Evolutionary conservation across 2,888 invertebrate species (phyloP).

Genomic region (Agonopterix heracliana): DNA sequence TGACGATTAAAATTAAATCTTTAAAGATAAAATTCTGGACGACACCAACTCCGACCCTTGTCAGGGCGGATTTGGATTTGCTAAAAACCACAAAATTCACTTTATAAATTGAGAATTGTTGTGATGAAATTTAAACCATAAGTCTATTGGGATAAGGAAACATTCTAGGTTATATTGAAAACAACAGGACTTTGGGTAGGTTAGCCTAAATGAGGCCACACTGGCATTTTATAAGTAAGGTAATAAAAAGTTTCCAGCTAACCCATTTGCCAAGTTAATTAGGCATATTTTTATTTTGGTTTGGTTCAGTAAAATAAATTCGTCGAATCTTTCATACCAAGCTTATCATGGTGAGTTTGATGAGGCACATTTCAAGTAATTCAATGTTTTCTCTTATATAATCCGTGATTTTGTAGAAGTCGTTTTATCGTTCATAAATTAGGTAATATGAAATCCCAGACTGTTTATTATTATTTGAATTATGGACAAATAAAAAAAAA

Average conservation of each 20-base stretch:
- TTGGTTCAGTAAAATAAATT: not conserved
- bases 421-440: too few species aligned
- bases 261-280: conserved; percentile 3
- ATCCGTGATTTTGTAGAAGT: too few species aligned
- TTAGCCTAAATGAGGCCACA: conserved; percentile 2
- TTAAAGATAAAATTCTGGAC: conserved; percentile 1
- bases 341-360: too few species aligned
- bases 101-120: not conserved
- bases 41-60: conserved; percentile 12
- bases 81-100: conserved; percentile 6
- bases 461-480: too few species aligned
- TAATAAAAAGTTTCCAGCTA: not conserved
- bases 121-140: not conserved
- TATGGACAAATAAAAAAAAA: too few species aligned
- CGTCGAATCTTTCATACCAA: too few species aligned
- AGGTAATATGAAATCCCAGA: too few species aligned
- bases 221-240: not conserved
- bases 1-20: conserved; percentile 7
- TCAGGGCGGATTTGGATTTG: conserved; percentile 13
- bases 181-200: not conserved
- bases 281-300: not conserved
- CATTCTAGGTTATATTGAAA: not conserved
- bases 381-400: too few species aligned
- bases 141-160: not conserved
- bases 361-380: too few species aligned